phyloP scores from a whole-genome alignment of 2,797 vertebrate genomes.

The Alouatta caraya region DNA sequence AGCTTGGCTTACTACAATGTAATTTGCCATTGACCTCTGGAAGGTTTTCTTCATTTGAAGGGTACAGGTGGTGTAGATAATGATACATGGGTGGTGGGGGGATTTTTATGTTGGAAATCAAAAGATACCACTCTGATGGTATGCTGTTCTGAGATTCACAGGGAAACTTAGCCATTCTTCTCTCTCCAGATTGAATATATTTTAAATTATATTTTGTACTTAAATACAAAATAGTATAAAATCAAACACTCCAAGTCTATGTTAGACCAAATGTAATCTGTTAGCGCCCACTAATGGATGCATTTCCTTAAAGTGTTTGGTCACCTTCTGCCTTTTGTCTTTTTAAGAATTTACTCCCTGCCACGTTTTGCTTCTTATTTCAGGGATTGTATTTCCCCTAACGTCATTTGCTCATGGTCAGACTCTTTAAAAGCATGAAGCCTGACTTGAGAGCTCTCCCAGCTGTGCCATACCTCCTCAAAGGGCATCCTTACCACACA shows the following conservation, averaged over 20 bases:
- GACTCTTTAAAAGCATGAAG: not conserved
- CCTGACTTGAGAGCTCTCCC: not conserved
- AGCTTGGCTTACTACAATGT: not conserved
- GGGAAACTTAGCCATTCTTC: not conserved
- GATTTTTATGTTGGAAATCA: not conserved
- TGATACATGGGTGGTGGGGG: not conserved
- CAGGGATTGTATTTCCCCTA: fast-evolving
- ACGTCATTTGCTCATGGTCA: not conserved
- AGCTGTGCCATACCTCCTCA: not conserved
- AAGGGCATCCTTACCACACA: not conserved
- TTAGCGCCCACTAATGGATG: not conserved
- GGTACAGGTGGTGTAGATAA: not conserved
- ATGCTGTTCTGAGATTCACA: not conserved
- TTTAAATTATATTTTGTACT: not conserved
- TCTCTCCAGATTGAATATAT: not conserved
- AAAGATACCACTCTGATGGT: not conserved
- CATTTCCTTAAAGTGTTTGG: not conserved
- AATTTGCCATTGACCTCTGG: not conserved
- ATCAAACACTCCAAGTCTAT: not conserved
- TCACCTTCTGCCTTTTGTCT: not conserved
- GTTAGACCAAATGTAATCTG: not conserved
- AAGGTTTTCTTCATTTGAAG: not conserved
- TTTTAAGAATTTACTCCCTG: not conserved
- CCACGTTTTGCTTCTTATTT: not conserved
- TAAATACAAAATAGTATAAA: not conserved